Conservation (phyloP, 2,797 vertebrate species). For the Coluber constrictor region DNA sequence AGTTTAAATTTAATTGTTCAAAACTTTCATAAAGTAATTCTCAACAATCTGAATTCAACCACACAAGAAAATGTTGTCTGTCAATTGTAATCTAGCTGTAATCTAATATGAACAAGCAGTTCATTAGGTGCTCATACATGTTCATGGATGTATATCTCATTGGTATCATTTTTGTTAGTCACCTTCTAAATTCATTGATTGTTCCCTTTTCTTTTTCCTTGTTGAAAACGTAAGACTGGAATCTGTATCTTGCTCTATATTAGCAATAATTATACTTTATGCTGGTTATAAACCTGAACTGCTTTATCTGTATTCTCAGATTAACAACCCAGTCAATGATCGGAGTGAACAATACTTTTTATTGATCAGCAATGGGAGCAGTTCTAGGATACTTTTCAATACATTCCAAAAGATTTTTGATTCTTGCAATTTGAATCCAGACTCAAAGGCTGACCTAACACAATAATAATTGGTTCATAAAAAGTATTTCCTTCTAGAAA, state of each 20-base stretch:
- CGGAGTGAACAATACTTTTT: not conserved
- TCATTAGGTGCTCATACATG: not conserved
- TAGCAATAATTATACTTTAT: not conserved
- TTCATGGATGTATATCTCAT: not conserved
- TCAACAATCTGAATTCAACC: not conserved
- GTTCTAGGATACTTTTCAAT: not conserved
- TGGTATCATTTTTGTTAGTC: not conserved
- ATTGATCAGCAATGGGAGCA: not conserved
- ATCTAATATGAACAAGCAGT: not conserved
- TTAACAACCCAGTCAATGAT: not conserved
- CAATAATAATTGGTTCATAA: not conserved
- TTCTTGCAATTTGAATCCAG: not conserved
- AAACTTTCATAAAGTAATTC: not conserved
- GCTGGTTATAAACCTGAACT: not conserved
- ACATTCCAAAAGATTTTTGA: not conserved
- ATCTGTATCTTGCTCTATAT: not conserved
- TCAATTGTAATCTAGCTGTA: not conserved
- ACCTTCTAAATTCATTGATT: not conserved
- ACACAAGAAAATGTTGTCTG: not conserved
- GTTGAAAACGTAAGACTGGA: no score
- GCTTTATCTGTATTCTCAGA: not conserved
- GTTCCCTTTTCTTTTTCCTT: not conserved
- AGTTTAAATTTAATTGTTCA: not conserved
- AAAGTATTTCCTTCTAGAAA: not conserved
- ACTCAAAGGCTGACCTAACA: not conserved